phyloP scores from a whole-genome alignment of 2,113 vertebrate genomes.

The Scalopus aquaticus region DNA sequence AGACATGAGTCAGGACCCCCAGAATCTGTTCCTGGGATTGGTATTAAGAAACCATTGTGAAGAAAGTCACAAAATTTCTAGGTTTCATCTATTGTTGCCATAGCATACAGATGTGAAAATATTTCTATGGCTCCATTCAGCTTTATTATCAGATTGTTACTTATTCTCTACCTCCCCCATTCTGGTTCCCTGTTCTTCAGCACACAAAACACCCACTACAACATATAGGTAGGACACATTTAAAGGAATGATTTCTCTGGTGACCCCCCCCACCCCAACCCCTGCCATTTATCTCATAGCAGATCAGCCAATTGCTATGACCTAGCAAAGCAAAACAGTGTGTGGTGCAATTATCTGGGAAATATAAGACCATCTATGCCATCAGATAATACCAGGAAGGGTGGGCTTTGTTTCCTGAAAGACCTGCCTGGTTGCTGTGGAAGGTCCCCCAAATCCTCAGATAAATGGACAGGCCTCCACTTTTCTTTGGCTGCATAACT shows the following conservation, averaged over 20 bases:
- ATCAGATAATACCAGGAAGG: constrained; percentile 75
- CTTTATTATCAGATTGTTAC: neutral
- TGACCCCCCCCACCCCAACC: neutral
- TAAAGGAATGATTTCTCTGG: constrained; percentile 56
- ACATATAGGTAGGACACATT: constrained; percentile 56
- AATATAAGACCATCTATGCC: constrained; percentile 72
- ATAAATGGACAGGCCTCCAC: constrained; percentile 68
- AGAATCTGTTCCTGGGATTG: neutral
- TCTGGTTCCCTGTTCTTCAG: neutral
- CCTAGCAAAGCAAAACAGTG: constrained; percentile 72
- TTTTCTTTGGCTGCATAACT: constrained; percentile 67
- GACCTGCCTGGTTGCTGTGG: constrained; percentile 62
- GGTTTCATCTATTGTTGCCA: neutral
- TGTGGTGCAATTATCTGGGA: constrained; percentile 78
- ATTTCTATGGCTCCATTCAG: neutral
- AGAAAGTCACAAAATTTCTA: constrained; percentile 15
- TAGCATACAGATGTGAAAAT: constrained; percentile 8
- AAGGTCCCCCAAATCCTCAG: constrained; percentile 73
- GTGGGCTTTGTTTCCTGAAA: constrained; percentile 76
- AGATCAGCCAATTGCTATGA: constrained; percentile 71
- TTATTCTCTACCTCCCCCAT: neutral
- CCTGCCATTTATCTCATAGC: constrained; percentile 59
- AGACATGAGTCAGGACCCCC: neutral
- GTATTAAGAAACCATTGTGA: neutral
- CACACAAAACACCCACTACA: constrained; percentile 56